Conservation (phyloP, 2,888 invertebrate species). For the Minunthozetes semirufus region DNA sequence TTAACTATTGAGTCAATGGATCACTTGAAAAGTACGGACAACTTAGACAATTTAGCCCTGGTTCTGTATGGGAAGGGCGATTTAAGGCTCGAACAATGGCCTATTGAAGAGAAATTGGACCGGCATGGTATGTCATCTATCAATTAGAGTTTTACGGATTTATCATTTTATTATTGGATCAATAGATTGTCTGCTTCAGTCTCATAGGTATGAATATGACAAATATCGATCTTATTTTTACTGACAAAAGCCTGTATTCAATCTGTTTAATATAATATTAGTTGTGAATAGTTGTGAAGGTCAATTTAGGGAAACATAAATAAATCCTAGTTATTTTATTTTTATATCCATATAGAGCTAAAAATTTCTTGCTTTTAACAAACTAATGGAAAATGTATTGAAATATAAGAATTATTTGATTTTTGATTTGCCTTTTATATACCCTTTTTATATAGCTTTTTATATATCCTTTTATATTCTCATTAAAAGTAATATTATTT, state of each 20-base stretch:
- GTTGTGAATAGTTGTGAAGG: no score
- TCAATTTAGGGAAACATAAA: no score
- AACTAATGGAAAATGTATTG: no score
- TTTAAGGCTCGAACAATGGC: slow-evolving; percentile 33
- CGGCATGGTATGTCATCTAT: slow-evolving; percentile 28
- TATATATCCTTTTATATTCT: no score
- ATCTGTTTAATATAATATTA: not conserved
- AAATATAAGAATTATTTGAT: no score
- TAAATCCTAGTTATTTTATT: no score
- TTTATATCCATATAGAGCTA: no score
- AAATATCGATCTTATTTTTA: no score
- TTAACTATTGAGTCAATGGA: not conserved
- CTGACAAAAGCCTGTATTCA: no score
- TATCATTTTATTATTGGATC: not conserved
- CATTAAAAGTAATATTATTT: not conserved
- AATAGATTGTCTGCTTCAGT: slow-evolving; percentile 2
- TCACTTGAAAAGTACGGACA: not conserved
- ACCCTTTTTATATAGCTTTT: no score
- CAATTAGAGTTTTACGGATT: not conserved
- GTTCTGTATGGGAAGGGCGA: slow-evolving; percentile 33
- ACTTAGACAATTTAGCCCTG: slow-evolving; percentile 46
- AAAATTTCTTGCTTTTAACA: no score
- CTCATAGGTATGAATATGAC: not conserved
- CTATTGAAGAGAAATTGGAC: slow-evolving; percentile 4
- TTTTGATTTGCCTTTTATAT: no score